Percentiles rank a stretch among this genome's conserved stretches.
Conservation (phyloP, 2,113 vertebrate genomes). For the Notarius quadriscutis region DNA sequence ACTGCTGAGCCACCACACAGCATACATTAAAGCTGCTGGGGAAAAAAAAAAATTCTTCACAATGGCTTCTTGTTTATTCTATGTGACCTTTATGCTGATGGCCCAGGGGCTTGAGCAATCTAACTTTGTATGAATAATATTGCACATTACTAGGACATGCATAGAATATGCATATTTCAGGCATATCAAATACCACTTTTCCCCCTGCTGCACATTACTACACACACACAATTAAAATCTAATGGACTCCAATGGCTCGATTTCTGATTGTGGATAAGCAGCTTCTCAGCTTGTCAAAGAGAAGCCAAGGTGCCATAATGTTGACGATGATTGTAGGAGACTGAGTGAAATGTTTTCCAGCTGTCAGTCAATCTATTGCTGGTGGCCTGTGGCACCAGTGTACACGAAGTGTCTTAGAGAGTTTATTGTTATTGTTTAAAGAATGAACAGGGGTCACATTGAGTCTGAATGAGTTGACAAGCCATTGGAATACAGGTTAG, state of each 20-base stretch:
- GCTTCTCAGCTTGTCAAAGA: conserved; percentile 3
- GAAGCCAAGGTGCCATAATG: conserved; percentile 14
- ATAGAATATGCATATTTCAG: conserved; percentile 59
- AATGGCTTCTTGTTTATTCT: conserved; percentile 57
- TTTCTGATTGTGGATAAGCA: conserved; percentile 8
- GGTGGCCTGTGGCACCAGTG: conserved; percentile 23
- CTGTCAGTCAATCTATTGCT: conserved; percentile 35
- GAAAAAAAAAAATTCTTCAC: conserved; percentile 46
- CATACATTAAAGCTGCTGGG: conserved; percentile 30
- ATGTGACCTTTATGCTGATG: conserved; percentile 61
- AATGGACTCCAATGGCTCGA: background rate
- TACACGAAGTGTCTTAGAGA: conserved; percentile 1
- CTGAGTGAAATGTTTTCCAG: conserved; percentile 30
- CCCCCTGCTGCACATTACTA: conserved; percentile 53
- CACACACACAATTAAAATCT: background rate
- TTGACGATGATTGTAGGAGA: conserved; percentile 36
- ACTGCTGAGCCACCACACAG: background rate
- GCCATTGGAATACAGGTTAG: background rate
- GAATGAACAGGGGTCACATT: background rate
- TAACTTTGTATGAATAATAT: conserved; percentile 70
- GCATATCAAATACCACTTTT: conserved; percentile 53
- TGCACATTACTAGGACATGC: conserved; percentile 65
- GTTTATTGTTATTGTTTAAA: background rate
- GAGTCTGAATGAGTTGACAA: background rate
- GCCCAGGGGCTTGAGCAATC: conserved; percentile 62